These are phyloP conservation scores for Brachypalpus laphriformis DNA, from an alignment of 2,888 invertebrate species.

Conservation along the genomic window DNA sequence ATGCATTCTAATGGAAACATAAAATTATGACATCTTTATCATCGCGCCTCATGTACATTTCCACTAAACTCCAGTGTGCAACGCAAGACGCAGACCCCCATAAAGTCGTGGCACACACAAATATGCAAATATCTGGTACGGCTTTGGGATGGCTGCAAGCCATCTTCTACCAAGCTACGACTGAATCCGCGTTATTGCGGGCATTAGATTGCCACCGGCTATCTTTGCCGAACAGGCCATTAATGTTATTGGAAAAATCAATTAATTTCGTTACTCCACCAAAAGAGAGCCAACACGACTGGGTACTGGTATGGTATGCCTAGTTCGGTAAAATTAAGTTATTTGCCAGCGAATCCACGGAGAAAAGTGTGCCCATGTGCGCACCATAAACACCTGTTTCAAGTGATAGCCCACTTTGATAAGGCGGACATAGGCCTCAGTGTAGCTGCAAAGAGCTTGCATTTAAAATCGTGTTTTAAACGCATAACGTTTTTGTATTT, in stretches of 20 bases:
- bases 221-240: constrained; percentile 12
- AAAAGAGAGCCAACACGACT: too few relatives aligned
- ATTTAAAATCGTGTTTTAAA: not conserved
- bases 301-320: not conserved
- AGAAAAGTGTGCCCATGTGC: not conserved
- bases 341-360: not conserved
- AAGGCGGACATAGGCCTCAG: constrained; percentile 10
- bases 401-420: constrained; percentile 52
- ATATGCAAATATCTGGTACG: constrained; percentile 44
- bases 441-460: not conserved
- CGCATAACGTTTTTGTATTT: not conserved
- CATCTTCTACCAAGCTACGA: constrained; percentile 5
- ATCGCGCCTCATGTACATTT: constrained; percentile 10
- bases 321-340: constrained; percentile 30
- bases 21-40: constrained; percentile 64
- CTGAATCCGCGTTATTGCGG: not conserved
- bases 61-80: not conserved
- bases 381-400: constrained; percentile 31
- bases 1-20: constrained; percentile 51
- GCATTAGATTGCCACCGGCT: constrained; percentile 38
- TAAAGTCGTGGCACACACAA: not conserved
- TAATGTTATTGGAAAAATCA: constrained; percentile 49
- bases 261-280: constrained; percentile 20
- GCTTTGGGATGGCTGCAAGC: not conserved
- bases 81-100: not conserved